Percentiles rank a stretch among this genome's conserved stretches.
These are phyloP conservation scores for Cinara cedri DNA, from an alignment of 2,888 invertebrate species.

Conservation along the genomic window DNA sequence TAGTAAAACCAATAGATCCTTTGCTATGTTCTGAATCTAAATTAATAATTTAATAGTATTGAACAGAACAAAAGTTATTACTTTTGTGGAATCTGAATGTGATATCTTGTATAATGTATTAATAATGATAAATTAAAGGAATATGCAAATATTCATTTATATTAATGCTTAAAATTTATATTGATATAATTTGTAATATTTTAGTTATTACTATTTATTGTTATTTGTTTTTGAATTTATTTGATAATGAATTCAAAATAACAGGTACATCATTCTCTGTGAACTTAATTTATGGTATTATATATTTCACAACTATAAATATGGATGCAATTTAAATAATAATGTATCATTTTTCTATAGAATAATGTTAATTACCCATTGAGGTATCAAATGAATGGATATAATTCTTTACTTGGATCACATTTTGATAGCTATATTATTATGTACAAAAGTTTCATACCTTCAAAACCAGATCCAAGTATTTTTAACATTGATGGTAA, in stretches of 20 bases:
- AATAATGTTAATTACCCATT: conserved; percentile 24
- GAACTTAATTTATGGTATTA: neutral
- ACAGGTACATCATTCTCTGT: neutral
- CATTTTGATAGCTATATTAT: conserved; percentile 95
- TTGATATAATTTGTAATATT: neutral
- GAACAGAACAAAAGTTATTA: too few relatives aligned
- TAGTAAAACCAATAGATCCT: too few relatives aligned
- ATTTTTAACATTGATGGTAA: conserved; percentile 69
- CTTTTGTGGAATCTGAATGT: too few relatives aligned
- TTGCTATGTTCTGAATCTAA: too few relatives aligned
- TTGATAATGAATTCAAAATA: neutral
- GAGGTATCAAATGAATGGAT: conserved; percentile 77
- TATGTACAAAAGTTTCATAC: conserved; percentile 72
- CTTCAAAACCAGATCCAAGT: conserved; percentile 72
- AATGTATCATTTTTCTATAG: conserved; percentile 6
- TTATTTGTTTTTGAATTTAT: neutral
- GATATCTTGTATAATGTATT: too few relatives aligned
- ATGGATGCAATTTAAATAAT: neutral
- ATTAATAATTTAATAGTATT: too few relatives aligned
- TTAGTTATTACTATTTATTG: neutral
- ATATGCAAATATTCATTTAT: too few relatives aligned
- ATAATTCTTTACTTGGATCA: conserved; percentile 88
- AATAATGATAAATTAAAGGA: too few relatives aligned
- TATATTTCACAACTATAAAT: neutral
- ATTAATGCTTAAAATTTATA: too few relatives aligned